Base-by-base conservation (phyloP, 2,888 invertebrate species). In the Metallyticus violacea region DNA sequence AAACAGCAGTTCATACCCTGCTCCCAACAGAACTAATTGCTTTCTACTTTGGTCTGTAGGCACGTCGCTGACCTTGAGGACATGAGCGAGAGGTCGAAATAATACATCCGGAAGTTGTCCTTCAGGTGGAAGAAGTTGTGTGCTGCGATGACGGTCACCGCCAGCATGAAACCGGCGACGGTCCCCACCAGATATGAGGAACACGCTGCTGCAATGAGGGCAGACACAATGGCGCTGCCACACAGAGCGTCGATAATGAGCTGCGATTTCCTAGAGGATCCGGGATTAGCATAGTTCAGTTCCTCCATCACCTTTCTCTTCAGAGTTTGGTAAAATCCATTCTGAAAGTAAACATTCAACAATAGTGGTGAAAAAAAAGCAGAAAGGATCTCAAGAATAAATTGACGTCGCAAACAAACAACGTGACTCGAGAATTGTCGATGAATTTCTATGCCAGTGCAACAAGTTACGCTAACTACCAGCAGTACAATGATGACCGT, bases 111-210 rank as follows among this genome's bases (percentile, higher is more conserved):
- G 93, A 96, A 96, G 90, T 95, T 96, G 87, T 96, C 95, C 87
- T 93, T 94, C 89, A 94, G 94, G 90, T 97, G 97, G 89, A 96
- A 94, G 90, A 95, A 97, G 90, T 97, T 97, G 90, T 97, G 97
- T 0, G 95, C 94, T 2, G 93, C 93, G 15, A 95, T 93, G 76
- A 81, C 76, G 5, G 94, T 92, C 93, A 95, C 93, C 0, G 93
- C 92, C 1, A 96, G 90, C 1, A 93, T 91, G 2, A 94, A 86
- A 0, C 94, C 96, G 26, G 94, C 93, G 29, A 94, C 77, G 7
- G 92, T 85, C 81, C 92, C 93, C 77, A 92, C 90, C 9, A 88
- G 7, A 26, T 85, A 88, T 85, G 88, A 89, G 26, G 88, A 80
- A 5, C 77, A 87, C 28, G 86, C 79, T 6, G 89, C 90, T 1